These are phyloP conservation scores for Anguilla marmorata DNA, from an alignment of 2,797 vertebrate genomes.

Conservation along the genomic window DNA sequence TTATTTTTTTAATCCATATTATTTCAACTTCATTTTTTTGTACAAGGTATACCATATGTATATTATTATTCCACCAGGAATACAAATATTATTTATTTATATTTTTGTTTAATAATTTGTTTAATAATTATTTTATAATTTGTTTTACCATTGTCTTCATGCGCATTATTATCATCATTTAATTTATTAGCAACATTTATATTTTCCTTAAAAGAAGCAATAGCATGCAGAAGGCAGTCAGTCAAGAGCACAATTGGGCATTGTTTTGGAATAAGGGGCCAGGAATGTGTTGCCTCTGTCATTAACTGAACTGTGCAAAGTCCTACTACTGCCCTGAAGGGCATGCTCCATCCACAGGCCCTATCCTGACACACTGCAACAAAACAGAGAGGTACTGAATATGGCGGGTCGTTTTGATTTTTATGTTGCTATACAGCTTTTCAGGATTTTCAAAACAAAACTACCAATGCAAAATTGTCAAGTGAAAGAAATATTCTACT, in stretches of 20 bases:
- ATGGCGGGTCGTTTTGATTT: slow-evolving; percentile 22
- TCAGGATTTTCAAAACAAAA: background rate
- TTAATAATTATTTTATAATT: slow-evolving; percentile 76
- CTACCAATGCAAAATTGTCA: background rate
- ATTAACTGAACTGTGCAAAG: slow-evolving; percentile 79
- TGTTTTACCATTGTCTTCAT: slow-evolving; percentile 53
- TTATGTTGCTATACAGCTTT: too few species aligned
- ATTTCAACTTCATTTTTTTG: slow-evolving; percentile 66
- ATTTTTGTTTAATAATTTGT: slow-evolving; percentile 64
- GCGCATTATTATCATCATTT: slow-evolving; percentile 62
- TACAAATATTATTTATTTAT: slow-evolving; percentile 67
- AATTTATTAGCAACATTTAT: slow-evolving; percentile 76
- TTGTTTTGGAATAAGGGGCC: slow-evolving; percentile 72
- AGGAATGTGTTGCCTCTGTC: slow-evolving; percentile 71
- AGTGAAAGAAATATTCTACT: background rate
- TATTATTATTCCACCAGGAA: slow-evolving; percentile 63
- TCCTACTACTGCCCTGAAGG: slow-evolving; percentile 72
- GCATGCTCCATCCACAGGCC: slow-evolving; percentile 51
- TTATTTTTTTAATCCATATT: slow-evolving; percentile 64
- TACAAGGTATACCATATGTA: slow-evolving; percentile 78
- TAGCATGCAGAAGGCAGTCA: slow-evolving; percentile 92
- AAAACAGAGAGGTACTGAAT: slow-evolving; percentile 38
- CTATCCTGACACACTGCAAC: slow-evolving; percentile 35
- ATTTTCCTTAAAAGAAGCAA: slow-evolving; percentile 80
- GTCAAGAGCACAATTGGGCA: slow-evolving; percentile 88